Conservation (phyloP, 2,113 vertebrate genomes). For the Columba janthina region DNA sequence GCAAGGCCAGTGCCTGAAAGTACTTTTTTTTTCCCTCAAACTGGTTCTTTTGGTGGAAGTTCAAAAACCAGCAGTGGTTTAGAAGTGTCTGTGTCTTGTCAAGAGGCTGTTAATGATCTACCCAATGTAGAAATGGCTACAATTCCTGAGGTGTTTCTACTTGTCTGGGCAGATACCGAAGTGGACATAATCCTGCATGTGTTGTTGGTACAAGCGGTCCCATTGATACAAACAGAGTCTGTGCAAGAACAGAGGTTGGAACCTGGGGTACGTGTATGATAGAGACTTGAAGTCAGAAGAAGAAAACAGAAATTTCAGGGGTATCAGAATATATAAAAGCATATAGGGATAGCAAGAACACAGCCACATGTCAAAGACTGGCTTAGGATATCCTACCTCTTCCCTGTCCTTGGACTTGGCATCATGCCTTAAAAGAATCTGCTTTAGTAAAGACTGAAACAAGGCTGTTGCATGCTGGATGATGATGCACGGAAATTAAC, state of each 20-base stretch:
- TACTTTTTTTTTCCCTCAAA: not conserved
- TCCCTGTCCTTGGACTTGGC: not conserved
- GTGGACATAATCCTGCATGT: accelerated
- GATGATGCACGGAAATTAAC: not conserved
- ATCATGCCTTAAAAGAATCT: not conserved
- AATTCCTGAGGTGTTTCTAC: not conserved
- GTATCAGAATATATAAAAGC: not conserved
- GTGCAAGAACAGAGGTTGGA: not conserved
- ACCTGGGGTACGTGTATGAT: not conserved
- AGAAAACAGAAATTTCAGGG: not conserved
- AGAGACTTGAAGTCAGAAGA: not conserved
- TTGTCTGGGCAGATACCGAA: not conserved
- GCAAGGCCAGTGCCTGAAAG: not conserved
- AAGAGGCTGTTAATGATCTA: not conserved
- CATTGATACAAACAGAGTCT: not conserved
- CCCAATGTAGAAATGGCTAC: not conserved
- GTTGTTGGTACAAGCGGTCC: not conserved
- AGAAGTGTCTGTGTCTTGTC: not conserved
- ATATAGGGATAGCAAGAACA: not conserved
- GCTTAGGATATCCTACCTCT: not conserved
- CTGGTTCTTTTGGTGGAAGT: not conserved
- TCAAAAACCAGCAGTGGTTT: not conserved
- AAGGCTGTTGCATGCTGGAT: not conserved
- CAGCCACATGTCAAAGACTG: not conserved
- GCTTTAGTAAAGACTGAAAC: not conserved